These are phyloP conservation scores for Lasiommata megera DNA, from an alignment of 2,888 invertebrate genomes.

Conservation along the genomic window DNA sequence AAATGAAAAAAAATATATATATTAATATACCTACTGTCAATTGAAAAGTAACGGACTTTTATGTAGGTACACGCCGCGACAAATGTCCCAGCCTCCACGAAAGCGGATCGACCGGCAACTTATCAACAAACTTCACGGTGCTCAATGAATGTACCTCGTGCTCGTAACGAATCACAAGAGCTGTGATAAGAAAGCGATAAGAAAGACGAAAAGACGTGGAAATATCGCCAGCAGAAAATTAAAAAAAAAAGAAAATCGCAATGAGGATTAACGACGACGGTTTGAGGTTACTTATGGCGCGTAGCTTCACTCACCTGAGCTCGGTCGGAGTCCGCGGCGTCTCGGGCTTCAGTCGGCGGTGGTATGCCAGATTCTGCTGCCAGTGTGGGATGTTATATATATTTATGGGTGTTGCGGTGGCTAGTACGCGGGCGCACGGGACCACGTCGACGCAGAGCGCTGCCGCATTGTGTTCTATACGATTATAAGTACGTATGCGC, in stretches of 20 bases:
- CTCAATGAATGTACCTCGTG: constrained; percentile 9
- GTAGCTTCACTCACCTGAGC: constrained; percentile 62
- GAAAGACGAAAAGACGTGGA: too few relatives aligned
- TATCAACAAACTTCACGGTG: neutral
- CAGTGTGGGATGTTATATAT: constrained; percentile 43
- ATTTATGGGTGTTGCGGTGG: constrained; percentile 54
- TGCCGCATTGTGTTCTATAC: constrained; percentile 71
- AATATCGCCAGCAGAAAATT: constrained; percentile 48
- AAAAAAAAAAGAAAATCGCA: constrained; percentile 41
- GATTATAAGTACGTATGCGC: constrained; percentile 50
- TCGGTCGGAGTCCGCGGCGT: constrained; percentile 25
- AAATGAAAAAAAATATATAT: too few relatives aligned
- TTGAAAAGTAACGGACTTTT: neutral
- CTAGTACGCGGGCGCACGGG: constrained; percentile 61
- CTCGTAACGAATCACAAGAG: constrained; percentile 31
- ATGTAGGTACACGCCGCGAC: neutral
- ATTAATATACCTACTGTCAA: too few relatives aligned
- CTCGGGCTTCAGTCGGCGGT: constrained; percentile 39
- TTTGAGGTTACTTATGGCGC: constrained; percentile 38
- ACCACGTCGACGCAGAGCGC: constrained; percentile 64
- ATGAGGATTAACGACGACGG: constrained; percentile 20
- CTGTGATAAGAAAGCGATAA: constrained; percentile 47
- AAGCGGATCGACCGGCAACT: neutral
- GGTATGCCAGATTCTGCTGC: constrained; percentile 45
- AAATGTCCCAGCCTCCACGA: neutral